Percentiles rank a stretch among this genome's conserved stretches.
Conservation (phyloP, 2,113 vertebrate genomes). For the Camelus dromedarius region DNA sequence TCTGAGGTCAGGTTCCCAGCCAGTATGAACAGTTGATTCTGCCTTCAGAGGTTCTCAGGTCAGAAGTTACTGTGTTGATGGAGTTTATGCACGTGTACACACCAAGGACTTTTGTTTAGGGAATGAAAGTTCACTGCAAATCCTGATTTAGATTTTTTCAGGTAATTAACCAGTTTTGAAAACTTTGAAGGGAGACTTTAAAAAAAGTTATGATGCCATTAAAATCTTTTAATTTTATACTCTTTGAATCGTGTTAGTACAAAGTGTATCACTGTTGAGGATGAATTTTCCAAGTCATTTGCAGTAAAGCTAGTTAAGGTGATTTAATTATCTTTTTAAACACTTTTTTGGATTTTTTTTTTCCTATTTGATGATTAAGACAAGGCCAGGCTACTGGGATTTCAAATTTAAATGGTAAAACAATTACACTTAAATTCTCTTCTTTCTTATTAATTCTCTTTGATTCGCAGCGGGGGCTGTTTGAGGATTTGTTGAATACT, state of each 20-base stretch:
- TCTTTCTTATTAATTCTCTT: neutral
- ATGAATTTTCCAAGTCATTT: neutral
- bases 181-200: neutral
- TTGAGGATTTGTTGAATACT: neutral
- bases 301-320: slow-evolving; percentile 20
- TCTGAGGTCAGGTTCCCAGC: neutral
- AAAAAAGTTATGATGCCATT: neutral
- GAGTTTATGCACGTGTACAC: accelerated
- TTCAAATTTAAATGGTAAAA: neutral
- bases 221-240: neutral
- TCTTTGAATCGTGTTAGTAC: neutral
- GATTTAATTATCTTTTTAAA: neutral
- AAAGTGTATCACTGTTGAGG: neutral
- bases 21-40: neutral
- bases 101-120: neutral
- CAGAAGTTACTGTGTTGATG: neutral
- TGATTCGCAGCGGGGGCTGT: neutral
- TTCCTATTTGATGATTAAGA: neutral
- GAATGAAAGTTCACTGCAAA: neutral
- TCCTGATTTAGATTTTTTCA: neutral
- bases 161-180: neutral
- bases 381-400: neutral
- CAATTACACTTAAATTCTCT: neutral
- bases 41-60: neutral
- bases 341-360: neutral